Evolutionary conservation across 2,113 vertebrate species (phyloP), one percentile per base, ranked within the genome.

Genomic region (Pan paniscus): DNA sequence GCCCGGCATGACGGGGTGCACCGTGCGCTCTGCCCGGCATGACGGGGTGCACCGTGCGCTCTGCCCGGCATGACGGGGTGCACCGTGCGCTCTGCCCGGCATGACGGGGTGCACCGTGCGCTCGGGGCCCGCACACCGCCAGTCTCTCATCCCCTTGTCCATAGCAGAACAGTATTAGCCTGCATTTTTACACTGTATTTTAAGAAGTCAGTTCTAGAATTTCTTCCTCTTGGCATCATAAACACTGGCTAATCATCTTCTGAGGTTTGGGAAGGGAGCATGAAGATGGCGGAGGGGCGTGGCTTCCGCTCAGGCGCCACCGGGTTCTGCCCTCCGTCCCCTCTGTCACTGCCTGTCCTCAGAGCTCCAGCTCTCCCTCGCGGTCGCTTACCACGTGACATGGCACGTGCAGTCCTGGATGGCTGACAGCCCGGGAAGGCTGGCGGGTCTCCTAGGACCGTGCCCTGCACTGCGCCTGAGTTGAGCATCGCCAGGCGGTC

Each of bases 201-300:
- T 11, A 48, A 55, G 70, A 92, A 89, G 48, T 23, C 14, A 3
- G 12, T 68, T 68, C 90, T 40, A 46, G 52, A 52, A 46, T 52
- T 23, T 22, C 64, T 35, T 55, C 20, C 72, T n/a, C 70, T 90
- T 84, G 43, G 35, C 75, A 16, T 46, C 40, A 11, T 6, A 18
- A 40, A 46, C 59, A 14, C 7, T 22, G 1, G 23, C 22, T 48
- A 30, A 17, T 32, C 27, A 14, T 22, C 4, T 27, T 25, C 38
- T 43, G 57, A 46, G 10, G 43, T 27, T 85, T 3, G 13, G 12
- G n/a, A 52, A 25, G 13, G 76, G 79, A n/a, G 11, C 2, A 1
- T 11, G 32, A n/a, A 17, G 7, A 9, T 7, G 52, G 6, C 0
- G 0, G 4, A 25, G 0, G 20, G 16, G 1, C 7, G 4, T 18